Evolutionary conservation across 2,113 vertebrate species (phyloP).

Genomic region (Nothobranchius kuhntae): DNA sequence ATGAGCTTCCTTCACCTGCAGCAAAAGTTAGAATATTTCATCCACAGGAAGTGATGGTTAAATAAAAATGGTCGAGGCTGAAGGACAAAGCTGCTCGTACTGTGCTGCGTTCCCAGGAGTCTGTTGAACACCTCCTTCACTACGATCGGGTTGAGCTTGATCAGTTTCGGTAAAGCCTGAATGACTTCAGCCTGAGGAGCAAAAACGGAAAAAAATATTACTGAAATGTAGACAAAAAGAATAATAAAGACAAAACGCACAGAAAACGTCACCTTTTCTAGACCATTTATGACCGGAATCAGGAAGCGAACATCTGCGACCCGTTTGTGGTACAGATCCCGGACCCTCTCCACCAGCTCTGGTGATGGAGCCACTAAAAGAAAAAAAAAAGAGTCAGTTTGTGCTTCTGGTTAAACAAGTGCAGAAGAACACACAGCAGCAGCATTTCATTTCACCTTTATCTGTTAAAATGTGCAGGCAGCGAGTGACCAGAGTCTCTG

Average conservation of each 20-base stretch:
- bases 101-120: slow-evolving; percentile 91
- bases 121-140: slow-evolving; percentile 98
- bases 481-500: slow-evolving; percentile 91
- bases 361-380: slow-evolving; percentile 89
- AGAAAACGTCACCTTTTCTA: slow-evolving; percentile 87
- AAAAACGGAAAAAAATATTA: not conserved
- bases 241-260: no score
- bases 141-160: slow-evolving; percentile 97
- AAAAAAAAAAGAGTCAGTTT: not conserved
- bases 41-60: no score
- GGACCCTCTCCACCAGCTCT: slow-evolving; percentile 92
- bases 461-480: slow-evolving; percentile 95
- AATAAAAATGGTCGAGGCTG: not conserved
- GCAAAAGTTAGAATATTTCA: not conserved
- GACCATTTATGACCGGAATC: slow-evolving; percentile 92
- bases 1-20: slow-evolving; percentile 87
- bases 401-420: no score
- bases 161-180: slow-evolving; percentile 93
- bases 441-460: slow-evolving; percentile 81
- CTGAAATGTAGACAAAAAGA: no score
- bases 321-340: slow-evolving; percentile 94
- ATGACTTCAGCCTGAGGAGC: slow-evolving; percentile 88
- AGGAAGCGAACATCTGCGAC: slow-evolving; percentile 93
- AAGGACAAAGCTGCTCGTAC: slow-evolving; percentile 71
- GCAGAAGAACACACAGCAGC: not conserved